These are phyloP conservation scores for Chunga burmeisteri DNA, from an alignment of 2,113 vertebrate species.

Conservation along the genomic window DNA sequence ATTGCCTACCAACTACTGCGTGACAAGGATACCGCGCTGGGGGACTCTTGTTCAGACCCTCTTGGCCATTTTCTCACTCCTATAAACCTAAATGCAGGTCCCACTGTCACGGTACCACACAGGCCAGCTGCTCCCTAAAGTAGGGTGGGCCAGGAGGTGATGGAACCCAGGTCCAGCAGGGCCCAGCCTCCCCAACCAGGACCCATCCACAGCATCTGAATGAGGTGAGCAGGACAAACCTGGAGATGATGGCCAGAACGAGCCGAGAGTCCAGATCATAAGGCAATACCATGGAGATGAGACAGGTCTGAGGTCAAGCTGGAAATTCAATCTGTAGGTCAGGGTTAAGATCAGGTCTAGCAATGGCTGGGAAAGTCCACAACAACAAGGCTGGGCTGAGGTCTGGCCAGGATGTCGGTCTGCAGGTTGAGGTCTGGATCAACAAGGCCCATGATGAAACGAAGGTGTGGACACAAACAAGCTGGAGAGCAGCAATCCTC, in stretches of 20 bases:
- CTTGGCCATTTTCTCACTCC: not conserved
- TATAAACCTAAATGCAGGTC: not conserved
- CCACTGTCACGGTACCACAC: accelerated
- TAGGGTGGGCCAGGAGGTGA: not conserved
- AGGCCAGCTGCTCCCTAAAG: not conserved
- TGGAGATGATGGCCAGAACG: accelerated
- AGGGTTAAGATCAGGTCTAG: not conserved
- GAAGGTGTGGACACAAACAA: accelerated
- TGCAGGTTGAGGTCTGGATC: not conserved
- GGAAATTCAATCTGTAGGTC: not conserved
- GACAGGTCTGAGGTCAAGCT: not conserved
- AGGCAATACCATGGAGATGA: accelerated
- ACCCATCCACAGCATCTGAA: not conserved
- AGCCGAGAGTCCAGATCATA: not conserved
- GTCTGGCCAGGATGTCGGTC: not conserved
- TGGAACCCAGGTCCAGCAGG: not conserved
- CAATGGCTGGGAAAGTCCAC: not conserved
- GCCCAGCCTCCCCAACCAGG: not conserved
- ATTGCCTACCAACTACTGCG: not conserved
- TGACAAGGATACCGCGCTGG: not conserved
- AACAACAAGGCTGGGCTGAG: not conserved
- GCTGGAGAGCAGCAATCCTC: not conserved
- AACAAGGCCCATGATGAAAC: accelerated
- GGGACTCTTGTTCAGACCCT: not conserved
- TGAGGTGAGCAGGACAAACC: not conserved